Evolutionary conservation across 2,888 invertebrate species (phyloP).

Genomic region (Cataglyphis altisquamis): DNA sequence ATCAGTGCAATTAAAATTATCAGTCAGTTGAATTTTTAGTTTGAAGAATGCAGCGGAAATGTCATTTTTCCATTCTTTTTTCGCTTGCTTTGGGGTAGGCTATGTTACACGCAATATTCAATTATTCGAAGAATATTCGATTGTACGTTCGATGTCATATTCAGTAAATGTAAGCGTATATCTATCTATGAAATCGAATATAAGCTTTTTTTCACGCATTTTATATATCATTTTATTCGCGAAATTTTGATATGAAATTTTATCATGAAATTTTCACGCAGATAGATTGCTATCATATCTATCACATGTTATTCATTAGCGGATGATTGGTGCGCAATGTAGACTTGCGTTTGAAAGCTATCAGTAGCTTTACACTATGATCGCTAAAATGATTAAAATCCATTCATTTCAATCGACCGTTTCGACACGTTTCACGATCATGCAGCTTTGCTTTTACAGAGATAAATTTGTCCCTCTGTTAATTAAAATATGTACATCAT

Average conservation of each 20-base stretch:
- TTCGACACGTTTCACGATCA: not conserved
- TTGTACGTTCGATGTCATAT: slow-evolving; percentile 20
- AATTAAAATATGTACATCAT: slow-evolving; percentile 23
- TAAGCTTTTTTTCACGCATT: slow-evolving; percentile 28
- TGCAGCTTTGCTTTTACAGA: not conserved
- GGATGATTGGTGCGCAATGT: slow-evolving; percentile 2
- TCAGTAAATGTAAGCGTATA: slow-evolving; percentile 21
- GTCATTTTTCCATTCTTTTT: slow-evolving; percentile 11
- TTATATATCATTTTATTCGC: slow-evolving; percentile 25
- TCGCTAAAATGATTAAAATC: slow-evolving; percentile 44
- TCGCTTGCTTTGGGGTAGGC: slow-evolving; percentile 5
- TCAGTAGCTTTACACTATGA: slow-evolving; percentile 8
- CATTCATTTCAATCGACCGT: slow-evolving; percentile 27
- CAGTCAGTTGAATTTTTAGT: not conserved
- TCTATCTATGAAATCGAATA: slow-evolving; percentile 24
- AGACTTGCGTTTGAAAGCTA: slow-evolving; percentile 32
- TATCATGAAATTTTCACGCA: slow-evolving; percentile 19
- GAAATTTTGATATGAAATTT: slow-evolving; percentile 9
- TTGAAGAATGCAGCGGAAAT: not conserved
- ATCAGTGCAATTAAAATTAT: slow-evolving; percentile 17
- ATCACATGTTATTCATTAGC: slow-evolving; percentile 50
- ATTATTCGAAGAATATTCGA: slow-evolving; percentile 35
- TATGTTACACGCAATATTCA: slow-evolving; percentile 40
- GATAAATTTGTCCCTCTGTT: slow-evolving; percentile 25
- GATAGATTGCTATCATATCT: slow-evolving; percentile 23